phyloP scores from a whole-genome alignment of 2,888 invertebrate species.

The Actias luna region DNA sequence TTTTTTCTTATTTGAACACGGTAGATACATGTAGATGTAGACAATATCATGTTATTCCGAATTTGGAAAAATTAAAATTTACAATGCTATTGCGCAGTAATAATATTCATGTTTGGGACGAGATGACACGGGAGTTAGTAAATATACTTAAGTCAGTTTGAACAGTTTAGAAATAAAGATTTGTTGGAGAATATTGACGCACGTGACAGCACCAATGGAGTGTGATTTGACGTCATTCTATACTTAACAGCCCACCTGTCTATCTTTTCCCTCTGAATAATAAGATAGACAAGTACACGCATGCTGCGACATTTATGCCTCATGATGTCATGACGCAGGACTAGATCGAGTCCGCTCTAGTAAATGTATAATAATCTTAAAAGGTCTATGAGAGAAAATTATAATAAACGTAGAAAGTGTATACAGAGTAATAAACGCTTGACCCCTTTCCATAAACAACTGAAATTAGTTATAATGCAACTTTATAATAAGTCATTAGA shows the following conservation, averaged over 20 bases:
- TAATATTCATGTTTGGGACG: constrained; percentile 9
- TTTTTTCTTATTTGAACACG: background rate
- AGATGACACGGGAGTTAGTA: background rate
- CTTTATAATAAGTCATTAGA: constrained; percentile 24
- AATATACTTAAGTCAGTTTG: constrained; percentile 23
- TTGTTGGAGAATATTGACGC: constrained; percentile 52
- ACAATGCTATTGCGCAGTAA: background rate
- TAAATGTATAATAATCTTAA: background rate
- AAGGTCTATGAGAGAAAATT: background rate
- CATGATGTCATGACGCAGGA: constrained; percentile 24
- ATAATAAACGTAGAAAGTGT: background rate
- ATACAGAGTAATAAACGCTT: background rate
- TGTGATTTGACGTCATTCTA: constrained; percentile 40
- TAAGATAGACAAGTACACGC: constrained; percentile 30
- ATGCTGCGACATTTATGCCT: constrained; percentile 27
- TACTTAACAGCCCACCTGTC: constrained; percentile 47
- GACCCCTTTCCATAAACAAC: constrained; percentile 13
- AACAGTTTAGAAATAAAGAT: constrained; percentile 40
- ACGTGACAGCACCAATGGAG: constrained; percentile 35
- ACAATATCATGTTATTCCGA: background rate
- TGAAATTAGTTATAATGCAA: constrained; percentile 28
- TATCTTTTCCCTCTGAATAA: constrained; percentile 38
- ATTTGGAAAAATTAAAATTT: background rate
- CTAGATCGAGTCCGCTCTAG: constrained; percentile 16
- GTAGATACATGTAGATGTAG: background rate